Evolutionary conservation across 2,113 vertebrate genomes (phyloP), one percentile per base, ranked within the genome.

Genomic region (Ochotona princeps): DNA sequence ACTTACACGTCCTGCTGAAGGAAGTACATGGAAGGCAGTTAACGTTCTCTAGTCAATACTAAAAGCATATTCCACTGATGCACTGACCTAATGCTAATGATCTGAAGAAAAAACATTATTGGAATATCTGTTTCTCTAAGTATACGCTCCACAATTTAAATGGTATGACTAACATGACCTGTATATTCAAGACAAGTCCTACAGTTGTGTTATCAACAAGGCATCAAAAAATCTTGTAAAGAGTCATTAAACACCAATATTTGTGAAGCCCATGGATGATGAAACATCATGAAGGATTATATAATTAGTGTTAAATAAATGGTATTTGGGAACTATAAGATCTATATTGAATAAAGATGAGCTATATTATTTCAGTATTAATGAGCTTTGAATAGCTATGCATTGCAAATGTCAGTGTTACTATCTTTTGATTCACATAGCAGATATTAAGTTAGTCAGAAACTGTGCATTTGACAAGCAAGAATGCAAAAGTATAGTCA

Each of bases 221-320:
- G 17, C 18, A 89, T 83, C 76, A 91, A 28, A 75, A 91, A 91
- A 78, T 18, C 11, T 74, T 84, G 83, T 11, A 83, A 32, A 84
- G 15, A 69, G 20, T 81, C 44, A 78, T 49, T 86, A 83, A 44
- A 86, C 91, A 73, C 23, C 11, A 92, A 7, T 72, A 57, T 91
- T 91, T 72, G 47, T 83, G n/a, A 6, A 8, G 61, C 26, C 11
- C 7, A 75, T 35, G 35, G 90, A 92, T 70, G 30, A 74, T 86
- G 47, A 89, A 73, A 9, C 57, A 1, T 18, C 49, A 80, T 0
- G 21, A 92, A 13, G n/a, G 78, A 92, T 54, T 4, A 81, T 28
- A 60, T 18, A 91, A n/a, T 5, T 8, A 80, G 32, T 11, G 76
- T 76, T 87, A 83, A 80, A 78, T 78, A 82, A 92, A 86, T n/a